Conservation (phyloP, 2,797 vertebrate species). For the Oreonectes daqikongensis region DNA sequence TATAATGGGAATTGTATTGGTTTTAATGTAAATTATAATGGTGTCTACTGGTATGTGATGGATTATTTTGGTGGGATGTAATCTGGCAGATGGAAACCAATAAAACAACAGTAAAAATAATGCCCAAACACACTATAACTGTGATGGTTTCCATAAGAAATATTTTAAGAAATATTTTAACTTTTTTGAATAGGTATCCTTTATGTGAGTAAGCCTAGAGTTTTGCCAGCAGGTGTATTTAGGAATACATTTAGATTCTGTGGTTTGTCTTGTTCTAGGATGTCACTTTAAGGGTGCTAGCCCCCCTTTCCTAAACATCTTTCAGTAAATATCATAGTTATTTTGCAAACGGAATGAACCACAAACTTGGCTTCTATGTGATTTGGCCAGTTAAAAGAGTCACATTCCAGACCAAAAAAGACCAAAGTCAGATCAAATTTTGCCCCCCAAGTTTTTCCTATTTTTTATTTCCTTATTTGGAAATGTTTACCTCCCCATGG, state of each 20-base stretch:
- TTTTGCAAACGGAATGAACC: slow-evolving; percentile 73
- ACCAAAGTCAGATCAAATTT: slow-evolving; percentile 82
- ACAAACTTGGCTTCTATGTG: slow-evolving; percentile 72
- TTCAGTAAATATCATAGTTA: slow-evolving; percentile 69
- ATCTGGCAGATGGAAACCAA: no score
- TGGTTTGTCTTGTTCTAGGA: slow-evolving; percentile 24
- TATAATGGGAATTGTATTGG: no score
- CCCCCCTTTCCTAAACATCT: slow-evolving; percentile 62
- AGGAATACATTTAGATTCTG: slow-evolving; percentile 15
- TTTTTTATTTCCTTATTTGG: slow-evolving; percentile 97
- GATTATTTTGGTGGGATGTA: no score
- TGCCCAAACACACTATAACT: no score
- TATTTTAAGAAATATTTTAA: no score
- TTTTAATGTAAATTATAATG: no score
- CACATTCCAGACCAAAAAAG: slow-evolving; percentile 78
- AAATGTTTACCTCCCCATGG: slow-evolving; percentile 97
- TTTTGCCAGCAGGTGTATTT: background rate
- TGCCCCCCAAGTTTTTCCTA: slow-evolving; percentile 86
- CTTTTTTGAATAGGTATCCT: no score
- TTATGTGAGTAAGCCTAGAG: no score
- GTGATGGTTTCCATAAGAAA: no score
- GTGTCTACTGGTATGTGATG: no score
- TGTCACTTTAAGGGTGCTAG: slow-evolving; percentile 6
- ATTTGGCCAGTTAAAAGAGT: slow-evolving; percentile 68
- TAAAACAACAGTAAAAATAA: no score